phyloP scores from a whole-genome alignment of 2,797 vertebrate species.

The Rousettus madagascariensis region DNA sequence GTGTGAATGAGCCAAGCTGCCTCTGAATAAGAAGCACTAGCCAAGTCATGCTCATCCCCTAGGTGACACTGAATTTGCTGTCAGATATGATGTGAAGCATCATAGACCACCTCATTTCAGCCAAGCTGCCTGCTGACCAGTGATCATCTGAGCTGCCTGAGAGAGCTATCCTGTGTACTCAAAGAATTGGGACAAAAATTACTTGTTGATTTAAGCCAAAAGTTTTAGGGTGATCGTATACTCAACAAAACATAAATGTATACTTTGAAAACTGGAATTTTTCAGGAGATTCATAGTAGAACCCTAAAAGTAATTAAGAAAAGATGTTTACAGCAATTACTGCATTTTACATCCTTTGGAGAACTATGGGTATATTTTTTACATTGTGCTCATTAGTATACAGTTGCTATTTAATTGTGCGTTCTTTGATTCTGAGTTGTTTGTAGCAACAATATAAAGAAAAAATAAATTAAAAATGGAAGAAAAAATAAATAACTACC shows the following conservation, averaged over 20 bases:
- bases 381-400: not conserved
- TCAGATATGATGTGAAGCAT: not conserved
- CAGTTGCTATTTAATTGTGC: not conserved
- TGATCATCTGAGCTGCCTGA: not conserved
- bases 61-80: not conserved
- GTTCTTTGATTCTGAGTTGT: not conserved
- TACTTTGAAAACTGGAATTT: not conserved
- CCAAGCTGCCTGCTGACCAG: not conserved
- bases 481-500: not conserved
- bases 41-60: not conserved
- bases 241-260: not conserved
- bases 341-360: not conserved
- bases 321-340: not conserved
- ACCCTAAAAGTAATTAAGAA: not conserved
- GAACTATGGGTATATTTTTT: not conserved
- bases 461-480: not conserved
- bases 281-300: not conserved
- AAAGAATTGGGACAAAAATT: not conserved
- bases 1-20: not conserved
- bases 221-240: not conserved
- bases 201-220: not conserved
- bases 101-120: not conserved
- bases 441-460: not conserved
- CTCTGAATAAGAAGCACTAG: not conserved
- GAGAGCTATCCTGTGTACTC: not conserved